Base-by-base conservation (phyloP, 2,113 vertebrate species). In the Chroicocephalus ridibundus region DNA sequence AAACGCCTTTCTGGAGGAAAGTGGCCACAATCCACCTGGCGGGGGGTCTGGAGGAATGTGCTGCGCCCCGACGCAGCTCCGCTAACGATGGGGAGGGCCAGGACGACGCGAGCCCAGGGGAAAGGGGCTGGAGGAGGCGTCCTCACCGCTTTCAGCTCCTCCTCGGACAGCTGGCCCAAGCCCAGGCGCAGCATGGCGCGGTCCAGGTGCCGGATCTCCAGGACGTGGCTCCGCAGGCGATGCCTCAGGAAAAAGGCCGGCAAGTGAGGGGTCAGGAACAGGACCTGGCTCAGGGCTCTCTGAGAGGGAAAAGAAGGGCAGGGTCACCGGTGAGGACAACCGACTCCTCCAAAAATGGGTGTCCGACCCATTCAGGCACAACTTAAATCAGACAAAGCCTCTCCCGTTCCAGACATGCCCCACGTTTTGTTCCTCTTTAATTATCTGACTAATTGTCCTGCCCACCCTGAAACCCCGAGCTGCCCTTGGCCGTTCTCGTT, bases 171-270 rank as follows among this genome's bases (percentile, higher is more conserved):
- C 89, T 99, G 98, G 10, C 97, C 96, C 71, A 97, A 57, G 18
- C 99, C 99, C 68, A 99, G 97, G 65, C 77, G 98, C 93, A 94
- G 96, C 96, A 99, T 97, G 64, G 99, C 99, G 1, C 94, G 98
- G 96, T 99, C 99, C 96, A 99, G 98, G 3, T 98, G 98, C 55
- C 97, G 96, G 92, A 99, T 98, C 96, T 99, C 99, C 88, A 97
- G 69, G 38, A 97, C 94, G 36, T 99, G 99, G 69, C 93, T 96
- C 55, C 84, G 98, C 74, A 99, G 98, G 22, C 99, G 99, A 1
- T 21, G 91, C 68, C 98, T 90, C 85, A 99, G 94, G 75, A 99
- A 17, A 47, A 98, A 92, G 2, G 96, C 78, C 0, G 99, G 99
- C 24, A 99, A 93, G 65, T 97, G 92, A 1, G 99, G 97, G 1